Conservation (phyloP, 2,113 vertebrate species). For the Cinclus cinclus region DNA sequence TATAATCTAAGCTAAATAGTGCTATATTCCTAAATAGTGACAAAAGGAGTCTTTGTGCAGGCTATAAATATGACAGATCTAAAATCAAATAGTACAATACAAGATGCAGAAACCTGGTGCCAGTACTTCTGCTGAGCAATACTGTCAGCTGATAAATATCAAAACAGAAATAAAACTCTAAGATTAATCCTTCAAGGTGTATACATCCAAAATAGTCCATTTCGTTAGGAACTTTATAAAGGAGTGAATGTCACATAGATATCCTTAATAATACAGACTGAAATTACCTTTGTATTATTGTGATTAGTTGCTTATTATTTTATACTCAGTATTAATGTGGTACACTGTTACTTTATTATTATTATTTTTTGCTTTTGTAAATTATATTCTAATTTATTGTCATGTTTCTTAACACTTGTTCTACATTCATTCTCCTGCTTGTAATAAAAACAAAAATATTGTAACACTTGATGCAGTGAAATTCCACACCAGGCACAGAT, state of each 20-base stretch:
- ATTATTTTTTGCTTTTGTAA: conserved; percentile 91
- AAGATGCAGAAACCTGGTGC: conserved; percentile 28
- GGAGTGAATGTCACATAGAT: conserved; percentile 91
- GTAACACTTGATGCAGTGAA: conserved; percentile 90
- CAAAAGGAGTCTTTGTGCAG: conserved; percentile 27
- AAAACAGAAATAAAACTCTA: conserved; percentile 47
- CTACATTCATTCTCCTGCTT: conserved; percentile 88
- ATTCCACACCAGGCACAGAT: conserved; percentile 82
- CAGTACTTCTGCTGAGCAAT: conserved; percentile 54
- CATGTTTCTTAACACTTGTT: conserved; percentile 90
- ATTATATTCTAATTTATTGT: conserved; percentile 99
- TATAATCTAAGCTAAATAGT: conserved; percentile 63
- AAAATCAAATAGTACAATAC: conserved; percentile 26
- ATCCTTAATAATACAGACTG: conserved; percentile 85
- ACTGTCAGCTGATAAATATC: conserved; percentile 53
- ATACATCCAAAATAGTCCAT: conserved; percentile 60
- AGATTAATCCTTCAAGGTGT: conserved; percentile 57
- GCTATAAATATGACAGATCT: conserved; percentile 20
- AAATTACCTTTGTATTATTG: conserved; percentile 86
- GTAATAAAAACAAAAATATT: conserved; percentile 84
- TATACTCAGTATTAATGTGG: conserved; percentile 98
- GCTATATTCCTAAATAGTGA: conserved; percentile 53
- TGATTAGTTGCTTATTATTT: conserved; percentile 97
- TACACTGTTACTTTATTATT: conserved; percentile 93
- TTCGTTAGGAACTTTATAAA: conserved; percentile 75